Evolutionary conservation across 2,113 vertebrate species (phyloP), one percentile per base, ranked within the genome.

Genomic region (Crotalus tigris): DNA sequence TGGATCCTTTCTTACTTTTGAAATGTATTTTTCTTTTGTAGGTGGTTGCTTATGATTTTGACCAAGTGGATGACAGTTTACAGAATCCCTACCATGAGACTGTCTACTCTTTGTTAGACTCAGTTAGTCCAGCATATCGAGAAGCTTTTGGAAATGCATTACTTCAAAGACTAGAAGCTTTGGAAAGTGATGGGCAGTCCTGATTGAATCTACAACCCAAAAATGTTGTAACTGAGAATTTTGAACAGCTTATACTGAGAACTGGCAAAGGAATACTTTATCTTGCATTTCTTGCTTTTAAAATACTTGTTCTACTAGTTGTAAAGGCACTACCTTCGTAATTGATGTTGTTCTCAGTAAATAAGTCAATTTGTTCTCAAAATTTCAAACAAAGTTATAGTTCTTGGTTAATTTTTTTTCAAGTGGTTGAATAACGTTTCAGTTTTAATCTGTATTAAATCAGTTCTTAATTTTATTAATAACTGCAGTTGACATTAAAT

Each of bases 131-230:
- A 0, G 99, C 99, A 0, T 99, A 99, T 97, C 98, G 99, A 94
- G 98, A 99, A 90, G 99, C 99, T 4, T 99, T 99, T 92, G 99
- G 99, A 92, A 99, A 99, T 2, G 99, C 99, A 15, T 96, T 99
- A 15, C 98, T 99, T 57, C 98, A 98, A 96, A 98, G 99, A 96
- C 97, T 99, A 33, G 99, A 99, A 97, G 98, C 97, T 91, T 97
- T 99, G 95, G 98, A 99, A 94, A 98, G 97, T 93, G 98, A 98
- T 0, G 98, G 97, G 95, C 98, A 98, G 92, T 99, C 96, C 0
- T 98, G 97, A 97, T 94, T 94, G 92, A 90, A 91, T 95, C 86
- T 93, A 53, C 64, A 23, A 87, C 81, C 17, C 39, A 51, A 94
- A 95, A 94, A 92, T 93, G 87, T 61, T 69, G 64, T 92, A 91